phyloP scores from a whole-genome alignment of 2,888 invertebrate species.

The Aphodius granarius region DNA sequence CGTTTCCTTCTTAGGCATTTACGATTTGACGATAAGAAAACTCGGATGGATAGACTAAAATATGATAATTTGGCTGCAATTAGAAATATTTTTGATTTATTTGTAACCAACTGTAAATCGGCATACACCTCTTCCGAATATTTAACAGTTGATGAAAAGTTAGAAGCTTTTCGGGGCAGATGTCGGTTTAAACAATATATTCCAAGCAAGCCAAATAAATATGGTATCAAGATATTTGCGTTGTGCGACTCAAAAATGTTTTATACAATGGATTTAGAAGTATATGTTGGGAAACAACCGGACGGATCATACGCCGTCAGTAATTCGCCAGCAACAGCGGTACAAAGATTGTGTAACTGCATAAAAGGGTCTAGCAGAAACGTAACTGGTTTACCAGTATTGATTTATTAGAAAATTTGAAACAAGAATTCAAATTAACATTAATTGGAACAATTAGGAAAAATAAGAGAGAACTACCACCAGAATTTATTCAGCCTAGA shows the following conservation, averaged over 20 bases:
- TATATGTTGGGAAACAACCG: constrained; percentile 21
- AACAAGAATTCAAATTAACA: constrained; percentile 6
- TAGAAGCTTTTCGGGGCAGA: constrained; percentile 32
- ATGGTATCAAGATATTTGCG: constrained; percentile 36
- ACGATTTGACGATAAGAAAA: constrained; percentile 10
- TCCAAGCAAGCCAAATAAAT: constrained; percentile 38
- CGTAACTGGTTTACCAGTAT: constrained; percentile 13
- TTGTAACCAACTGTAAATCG: constrained; percentile 33
- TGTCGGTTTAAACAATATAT: too few species aligned
- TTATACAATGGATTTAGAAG: constrained; percentile 19
- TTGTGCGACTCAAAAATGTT: constrained; percentile 1
- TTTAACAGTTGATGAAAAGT: constrained; percentile 38
- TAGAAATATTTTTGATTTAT: constrained; percentile 32
- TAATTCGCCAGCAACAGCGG: constrained; percentile 5
- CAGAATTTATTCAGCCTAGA: constrained; percentile 2
- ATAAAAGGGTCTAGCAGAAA: constrained; percentile 3
- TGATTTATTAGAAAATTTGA: constrained; percentile 17
- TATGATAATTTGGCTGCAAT: constrained; percentile 14
- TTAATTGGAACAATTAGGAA: too few species aligned
- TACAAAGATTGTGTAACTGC: neutral
- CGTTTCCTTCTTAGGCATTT: constrained; percentile 11
- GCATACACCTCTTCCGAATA: constrained; percentile 32
- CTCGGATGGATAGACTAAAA: constrained; percentile 4
- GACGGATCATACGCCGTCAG: constrained; percentile 8
- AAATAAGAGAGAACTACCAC: constrained; percentile 22